Conservation (phyloP, 2,797 vertebrate genomes). For the Hippocampus kuda region DNA sequence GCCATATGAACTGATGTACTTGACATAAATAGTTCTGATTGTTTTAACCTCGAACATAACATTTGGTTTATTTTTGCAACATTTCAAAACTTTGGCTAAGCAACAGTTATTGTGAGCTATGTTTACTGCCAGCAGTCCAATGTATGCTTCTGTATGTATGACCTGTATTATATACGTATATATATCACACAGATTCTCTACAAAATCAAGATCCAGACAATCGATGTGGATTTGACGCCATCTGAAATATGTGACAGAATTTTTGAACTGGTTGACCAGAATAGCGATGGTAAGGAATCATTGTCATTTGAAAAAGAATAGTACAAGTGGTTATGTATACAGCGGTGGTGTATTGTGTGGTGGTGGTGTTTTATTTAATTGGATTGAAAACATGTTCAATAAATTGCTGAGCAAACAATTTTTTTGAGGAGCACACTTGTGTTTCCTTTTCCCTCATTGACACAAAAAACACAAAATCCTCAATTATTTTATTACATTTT, state of each 20-base stretch:
- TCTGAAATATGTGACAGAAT: conserved; percentile 61
- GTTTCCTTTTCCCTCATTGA: no score
- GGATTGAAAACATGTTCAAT: background rate
- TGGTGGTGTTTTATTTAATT: background rate
- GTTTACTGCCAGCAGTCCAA: no score
- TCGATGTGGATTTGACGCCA: conserved; percentile 40
- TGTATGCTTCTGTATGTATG: background rate
- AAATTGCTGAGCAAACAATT: no score
- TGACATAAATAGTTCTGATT: background rate
- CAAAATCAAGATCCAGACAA: conserved; percentile 52
- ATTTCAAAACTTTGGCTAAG: background rate
- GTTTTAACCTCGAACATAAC: background rate
- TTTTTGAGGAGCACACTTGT: no score
- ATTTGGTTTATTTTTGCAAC: background rate
- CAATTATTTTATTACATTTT: no score
- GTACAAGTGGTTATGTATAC: background rate
- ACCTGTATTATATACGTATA: background rate
- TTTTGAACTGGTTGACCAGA: conserved; percentile 64
- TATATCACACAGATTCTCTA: conserved; percentile 52
- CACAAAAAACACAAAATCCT: no score
- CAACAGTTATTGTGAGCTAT: no score
- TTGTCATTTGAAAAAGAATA: background rate
- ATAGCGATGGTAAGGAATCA: conserved; percentile 54
- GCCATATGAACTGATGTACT: background rate
- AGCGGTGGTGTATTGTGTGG: background rate